phyloP scores from a whole-genome alignment of 2,888 invertebrate species.

The Tenthredo distinguenda region DNA sequence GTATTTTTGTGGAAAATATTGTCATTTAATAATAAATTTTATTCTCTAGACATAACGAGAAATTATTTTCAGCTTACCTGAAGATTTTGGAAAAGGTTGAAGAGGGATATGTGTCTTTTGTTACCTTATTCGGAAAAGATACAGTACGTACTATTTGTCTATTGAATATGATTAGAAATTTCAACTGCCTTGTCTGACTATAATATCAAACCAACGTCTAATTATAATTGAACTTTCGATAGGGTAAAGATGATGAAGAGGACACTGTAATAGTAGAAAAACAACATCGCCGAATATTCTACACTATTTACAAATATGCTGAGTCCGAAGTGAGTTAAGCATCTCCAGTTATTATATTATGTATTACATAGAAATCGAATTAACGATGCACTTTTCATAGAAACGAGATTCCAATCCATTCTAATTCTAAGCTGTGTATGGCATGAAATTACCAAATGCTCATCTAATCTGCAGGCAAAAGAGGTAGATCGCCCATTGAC shows the following conservation, averaged over 20 bases:
- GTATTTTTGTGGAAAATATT: not conserved
- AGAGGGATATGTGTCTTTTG: slow-evolving; percentile 66
- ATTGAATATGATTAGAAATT: not conserved
- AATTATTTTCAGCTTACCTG: slow-evolving; percentile 53
- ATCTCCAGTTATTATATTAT: not conserved
- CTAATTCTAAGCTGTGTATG: not conserved
- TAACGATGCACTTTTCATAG: not conserved
- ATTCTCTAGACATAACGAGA: not conserved
- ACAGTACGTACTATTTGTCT: slow-evolving; percentile 58
- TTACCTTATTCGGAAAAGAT: slow-evolving; percentile 65
- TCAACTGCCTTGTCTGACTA: not conserved
- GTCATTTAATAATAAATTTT: not conserved
- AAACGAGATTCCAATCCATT: not conserved
- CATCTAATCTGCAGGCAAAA: slow-evolving; percentile 7
- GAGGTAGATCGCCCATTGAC: slow-evolving; percentile 54
- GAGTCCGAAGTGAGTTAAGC: slow-evolving; percentile 61
- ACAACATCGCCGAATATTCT: slow-evolving; percentile 66
- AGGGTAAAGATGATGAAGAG: slow-evolving; percentile 68
- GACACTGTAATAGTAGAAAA: slow-evolving; percentile 67
- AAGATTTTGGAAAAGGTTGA: slow-evolving; percentile 67
- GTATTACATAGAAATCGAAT: not conserved
- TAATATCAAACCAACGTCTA: not conserved
- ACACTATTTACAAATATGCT: slow-evolving; percentile 66
- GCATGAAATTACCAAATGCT: not conserved
- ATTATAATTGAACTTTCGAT: slow-evolving; percentile 50